Conservation (phyloP, 2,797 vertebrate genomes). For the Pipistrellus pygmaeus region DNA sequence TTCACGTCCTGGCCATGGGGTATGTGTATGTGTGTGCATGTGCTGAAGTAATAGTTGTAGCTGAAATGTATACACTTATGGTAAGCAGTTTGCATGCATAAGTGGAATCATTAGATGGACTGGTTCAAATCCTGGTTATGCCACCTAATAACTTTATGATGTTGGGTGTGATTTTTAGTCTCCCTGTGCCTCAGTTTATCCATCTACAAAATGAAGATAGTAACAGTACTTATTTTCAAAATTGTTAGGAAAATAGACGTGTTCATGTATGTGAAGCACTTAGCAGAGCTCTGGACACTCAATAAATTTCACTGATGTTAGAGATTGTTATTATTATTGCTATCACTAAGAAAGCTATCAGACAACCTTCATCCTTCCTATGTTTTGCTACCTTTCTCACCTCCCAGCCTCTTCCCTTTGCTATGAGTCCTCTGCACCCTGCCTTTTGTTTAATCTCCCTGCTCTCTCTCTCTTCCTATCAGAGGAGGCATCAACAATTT, state of each 20-base stretch:
- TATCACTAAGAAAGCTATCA: background rate
- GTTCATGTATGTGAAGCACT: background rate
- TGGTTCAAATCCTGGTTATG: background rate
- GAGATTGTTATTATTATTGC: constrained; percentile 2
- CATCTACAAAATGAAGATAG: background rate
- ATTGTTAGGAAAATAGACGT: background rate
- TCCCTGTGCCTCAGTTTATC: constrained; percentile 31
- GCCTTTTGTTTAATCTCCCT: background rate
- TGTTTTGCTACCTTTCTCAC: background rate
- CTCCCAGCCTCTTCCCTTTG: background rate
- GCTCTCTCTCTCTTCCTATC: background rate
- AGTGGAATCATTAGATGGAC: background rate
- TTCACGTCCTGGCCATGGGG: background rate
- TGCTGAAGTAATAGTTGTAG: background rate
- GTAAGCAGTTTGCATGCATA: background rate
- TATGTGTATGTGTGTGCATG: background rate
- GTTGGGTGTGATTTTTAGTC: background rate
- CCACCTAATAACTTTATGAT: constrained; percentile 17
- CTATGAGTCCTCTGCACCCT: background rate
- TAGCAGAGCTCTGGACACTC: background rate
- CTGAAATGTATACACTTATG: background rate
- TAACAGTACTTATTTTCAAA: constrained; percentile 13
- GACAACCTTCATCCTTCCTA: background rate
- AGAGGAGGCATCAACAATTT: background rate
- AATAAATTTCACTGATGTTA: background rate